Evolutionary conservation across 92 coral and sea anemone genomes (phyloP).

Genomic region (Phenganax marumi): DNA sequence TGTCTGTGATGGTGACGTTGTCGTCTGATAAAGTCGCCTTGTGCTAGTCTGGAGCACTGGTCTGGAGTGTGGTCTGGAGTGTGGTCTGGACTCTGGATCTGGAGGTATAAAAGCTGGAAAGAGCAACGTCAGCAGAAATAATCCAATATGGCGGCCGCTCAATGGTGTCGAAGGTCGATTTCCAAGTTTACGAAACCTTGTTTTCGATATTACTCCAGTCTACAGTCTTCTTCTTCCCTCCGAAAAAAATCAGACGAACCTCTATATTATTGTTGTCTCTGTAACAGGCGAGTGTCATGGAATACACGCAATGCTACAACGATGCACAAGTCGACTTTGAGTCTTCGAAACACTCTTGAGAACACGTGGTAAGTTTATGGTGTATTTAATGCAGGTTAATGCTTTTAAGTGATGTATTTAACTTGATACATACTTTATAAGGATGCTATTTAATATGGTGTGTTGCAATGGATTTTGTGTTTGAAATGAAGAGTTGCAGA

Average conservation of each 20-base stretch:
- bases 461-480: too few relatives aligned
- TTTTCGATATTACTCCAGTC: conserved; percentile 29
- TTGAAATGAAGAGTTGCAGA: too few relatives aligned
- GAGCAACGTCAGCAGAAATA: conserved; percentile 23
- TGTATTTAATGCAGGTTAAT: background rate
- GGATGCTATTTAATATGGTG: too few relatives aligned
- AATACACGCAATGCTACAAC: background rate
- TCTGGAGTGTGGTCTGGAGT: too few relatives aligned
- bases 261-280: background rate
- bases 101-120: background rate
- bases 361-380: conserved; percentile 11
- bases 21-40: too few relatives aligned
- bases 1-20: too few relatives aligned
- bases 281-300: background rate
- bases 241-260: conserved; percentile 7
- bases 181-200: background rate
- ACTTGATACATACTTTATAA: background rate
- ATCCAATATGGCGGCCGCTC: conserved; percentile 45
- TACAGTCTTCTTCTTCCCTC: background rate
- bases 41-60: too few relatives aligned
- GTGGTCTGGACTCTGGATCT: too few relatives aligned
- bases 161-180: conserved; percentile 16
- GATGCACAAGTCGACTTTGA: background rate
- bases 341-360: background rate
- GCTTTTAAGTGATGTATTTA: background rate